Percentiles rank a stretch among this genome's conserved stretches.
Evolutionary conservation across 1,140 invertebrate species (phyloP).

Genomic region (Drosophila sproati): DNA sequence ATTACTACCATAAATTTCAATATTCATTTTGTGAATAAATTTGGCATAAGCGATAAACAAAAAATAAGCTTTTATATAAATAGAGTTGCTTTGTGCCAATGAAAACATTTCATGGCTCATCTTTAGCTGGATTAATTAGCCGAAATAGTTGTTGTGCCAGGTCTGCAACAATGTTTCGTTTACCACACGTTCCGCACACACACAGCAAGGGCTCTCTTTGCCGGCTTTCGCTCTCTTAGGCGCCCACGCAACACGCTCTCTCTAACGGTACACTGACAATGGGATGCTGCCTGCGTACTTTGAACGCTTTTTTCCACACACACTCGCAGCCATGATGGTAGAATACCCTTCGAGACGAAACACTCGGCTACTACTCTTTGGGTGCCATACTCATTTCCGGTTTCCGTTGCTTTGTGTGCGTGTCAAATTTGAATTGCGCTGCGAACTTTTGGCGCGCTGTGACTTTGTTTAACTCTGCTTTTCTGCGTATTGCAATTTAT

Average conservation of each 20-base stretch:
- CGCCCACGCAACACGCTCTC: slow-evolving; percentile 24
- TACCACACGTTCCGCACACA: slow-evolving; percentile 43
- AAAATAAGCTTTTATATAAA: background rate
- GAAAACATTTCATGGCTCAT: slow-evolving; percentile 28
- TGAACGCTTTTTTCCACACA: background rate
- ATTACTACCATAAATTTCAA: background rate
- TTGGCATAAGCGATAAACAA: background rate
- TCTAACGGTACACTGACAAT: slow-evolving; percentile 27
- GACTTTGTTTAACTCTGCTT: slow-evolving; percentile 22
- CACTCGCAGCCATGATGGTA: slow-evolving; percentile 4
- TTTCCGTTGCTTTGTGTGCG: slow-evolving; percentile 81
- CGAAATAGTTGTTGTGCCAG: slow-evolving; percentile 42
- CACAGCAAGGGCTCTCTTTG: slow-evolving; percentile 3
- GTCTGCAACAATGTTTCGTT: slow-evolving; percentile 44
- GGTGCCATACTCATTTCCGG: slow-evolving; percentile 80
- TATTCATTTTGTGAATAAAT: background rate
- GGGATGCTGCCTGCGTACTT: slow-evolving; percentile 12
- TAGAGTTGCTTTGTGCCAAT: slow-evolving; percentile 15
- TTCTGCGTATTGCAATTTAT: slow-evolving; percentile 73
- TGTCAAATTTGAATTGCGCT: slow-evolving; percentile 76
- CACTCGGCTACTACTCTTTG: slow-evolving; percentile 41
- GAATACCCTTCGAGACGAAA: slow-evolving; percentile 14
- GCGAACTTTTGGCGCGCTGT: slow-evolving; percentile 56
- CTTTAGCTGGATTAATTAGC: slow-evolving; percentile 47
- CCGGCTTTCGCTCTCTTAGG: slow-evolving; percentile 30